Conservation (phyloP, 2,797 vertebrate genomes). For the Odontamblyopus rebecca region DNA sequence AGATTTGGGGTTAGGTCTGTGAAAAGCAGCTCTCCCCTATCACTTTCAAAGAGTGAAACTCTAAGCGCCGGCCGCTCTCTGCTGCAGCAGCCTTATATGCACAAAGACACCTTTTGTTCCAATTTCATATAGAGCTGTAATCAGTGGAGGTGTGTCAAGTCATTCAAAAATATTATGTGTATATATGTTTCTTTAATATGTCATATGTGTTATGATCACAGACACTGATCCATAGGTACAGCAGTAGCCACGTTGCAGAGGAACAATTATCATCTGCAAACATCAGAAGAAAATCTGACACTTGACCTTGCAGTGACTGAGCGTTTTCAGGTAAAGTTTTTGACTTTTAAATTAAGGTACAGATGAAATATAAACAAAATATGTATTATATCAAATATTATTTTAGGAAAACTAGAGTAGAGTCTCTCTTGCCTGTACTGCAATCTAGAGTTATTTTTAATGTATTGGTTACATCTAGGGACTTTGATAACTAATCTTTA, state of each 20-base stretch:
- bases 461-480: slow-evolving; percentile 24
- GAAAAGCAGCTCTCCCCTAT: slow-evolving; percentile 82
- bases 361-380: background rate
- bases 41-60: slow-evolving; percentile 84
- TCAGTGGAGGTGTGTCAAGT: slow-evolving; percentile 73
- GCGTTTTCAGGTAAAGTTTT: too few relatives aligned
- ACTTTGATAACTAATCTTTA: slow-evolving; percentile 28
- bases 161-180: slow-evolving; percentile 63
- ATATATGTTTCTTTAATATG: slow-evolving; percentile 4
- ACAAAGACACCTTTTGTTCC: slow-evolving; percentile 87
- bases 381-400: background rate
- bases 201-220: background rate
- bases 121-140: slow-evolving; percentile 67
- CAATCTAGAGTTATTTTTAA: slow-evolving; percentile 9
- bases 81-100: slow-evolving; percentile 64
- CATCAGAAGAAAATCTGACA: background rate
- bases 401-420: background rate
- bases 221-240: background rate
- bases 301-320: too few relatives aligned
- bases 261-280: background rate
- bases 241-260: background rate
- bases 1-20: slow-evolving; percentile 81
- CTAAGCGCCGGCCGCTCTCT: slow-evolving; percentile 67
- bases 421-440: slow-evolving; percentile 16
- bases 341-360: too few relatives aligned